Base-by-base conservation (phyloP, 2,113 vertebrate genomes). In the Patagioenas fasciata region DNA sequence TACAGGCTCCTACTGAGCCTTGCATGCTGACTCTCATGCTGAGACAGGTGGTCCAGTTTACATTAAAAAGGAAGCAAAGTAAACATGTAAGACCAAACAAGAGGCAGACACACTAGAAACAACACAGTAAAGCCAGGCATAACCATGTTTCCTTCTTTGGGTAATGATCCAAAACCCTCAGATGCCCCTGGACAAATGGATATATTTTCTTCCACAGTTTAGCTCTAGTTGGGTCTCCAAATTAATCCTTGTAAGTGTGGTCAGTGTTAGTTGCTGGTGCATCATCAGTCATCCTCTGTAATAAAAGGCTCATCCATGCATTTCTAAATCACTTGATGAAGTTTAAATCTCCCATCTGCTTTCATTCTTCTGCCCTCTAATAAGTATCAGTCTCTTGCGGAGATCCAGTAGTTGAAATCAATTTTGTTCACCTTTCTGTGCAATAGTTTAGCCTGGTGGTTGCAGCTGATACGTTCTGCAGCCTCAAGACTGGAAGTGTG, bases 321-420 rank as follows among this genome's bases (percentile, higher is more conserved):
- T 95, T 61, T 84, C 92, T 96, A 79, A 90, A 96, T 91, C 80
- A 84, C 96, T 97, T 96, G 79, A 86, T 29, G 6, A 61, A 96
- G 66, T 93, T 97, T 95, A 96, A 96, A 31, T 73, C 66, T 95
- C 84, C 85, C 88, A 94, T 97, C 83, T 97, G 95, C 78, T 96
- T 97, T 96, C 56, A 92, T 97, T 97, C 82, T 96, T 95, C 85
- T 87, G 56, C 74, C 83, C 57, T 90, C 88, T 67, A 96, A 86
- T 57, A 96, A 92, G 84, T 28, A 73, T n/a, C 15, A 31, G 56
- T 56, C 50, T 92, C 93, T 94, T 93, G 92, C 80, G 89, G 92
- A 95, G 87, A 88, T 85, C 86, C 75, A 80, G 72, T 40, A 61
- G 88, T 67, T 74, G 42, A 80, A 90, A 84, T 62, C 16, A 85